Evolutionary conservation across 2,113 vertebrate genomes (phyloP).

Genomic region (Nesoenas mayeri): DNA sequence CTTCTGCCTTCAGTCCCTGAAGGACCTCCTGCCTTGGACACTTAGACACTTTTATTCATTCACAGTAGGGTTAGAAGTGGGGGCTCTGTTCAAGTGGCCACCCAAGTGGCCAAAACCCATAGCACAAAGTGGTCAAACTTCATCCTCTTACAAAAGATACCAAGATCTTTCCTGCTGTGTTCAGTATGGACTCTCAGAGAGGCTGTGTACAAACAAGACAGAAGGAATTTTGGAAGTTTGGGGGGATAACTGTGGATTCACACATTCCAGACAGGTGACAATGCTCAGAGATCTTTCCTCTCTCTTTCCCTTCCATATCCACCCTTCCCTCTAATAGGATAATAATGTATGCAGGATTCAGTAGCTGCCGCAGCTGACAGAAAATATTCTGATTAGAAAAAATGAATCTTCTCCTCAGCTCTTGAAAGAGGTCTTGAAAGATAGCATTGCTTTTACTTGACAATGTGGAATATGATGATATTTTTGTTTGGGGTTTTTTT

Average conservation of each 20-base stretch:
- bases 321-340: neutral
- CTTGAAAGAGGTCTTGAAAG: neutral
- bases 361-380: neutral
- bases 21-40: neutral
- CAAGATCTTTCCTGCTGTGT: neutral
- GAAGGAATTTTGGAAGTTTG: neutral
- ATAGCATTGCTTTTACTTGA: neutral
- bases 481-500: neutral
- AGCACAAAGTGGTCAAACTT: neutral
- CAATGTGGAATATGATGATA: neutral
- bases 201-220: neutral
- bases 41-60: neutral
- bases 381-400: slow-evolving; percentile 9
- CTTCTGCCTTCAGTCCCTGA: neutral
- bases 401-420: neutral
- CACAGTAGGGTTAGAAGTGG: neutral
- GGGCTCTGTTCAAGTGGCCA: neutral
- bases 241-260: neutral
- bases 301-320: neutral
- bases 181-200: neutral
- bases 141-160: neutral
- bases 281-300: neutral
- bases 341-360: neutral
- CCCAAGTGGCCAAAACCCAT: neutral
- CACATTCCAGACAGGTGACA: neutral